Conservation (phyloP, 2,888 invertebrate genomes). For the Laothoe populi region DNA sequence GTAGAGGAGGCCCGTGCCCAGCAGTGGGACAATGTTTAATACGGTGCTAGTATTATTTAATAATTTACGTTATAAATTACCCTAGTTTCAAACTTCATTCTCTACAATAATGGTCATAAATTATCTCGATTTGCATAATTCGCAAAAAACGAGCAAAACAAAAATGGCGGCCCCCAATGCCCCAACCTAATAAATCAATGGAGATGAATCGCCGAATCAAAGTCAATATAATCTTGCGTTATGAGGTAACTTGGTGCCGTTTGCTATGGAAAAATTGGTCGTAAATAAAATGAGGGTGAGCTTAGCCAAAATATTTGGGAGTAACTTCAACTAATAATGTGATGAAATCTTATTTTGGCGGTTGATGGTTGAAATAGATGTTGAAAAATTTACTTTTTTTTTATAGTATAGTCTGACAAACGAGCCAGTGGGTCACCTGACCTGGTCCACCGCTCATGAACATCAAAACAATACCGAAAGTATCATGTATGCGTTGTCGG, state of each 20-base stretch:
- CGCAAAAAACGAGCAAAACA: slow-evolving; percentile 21
- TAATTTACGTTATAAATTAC: background rate
- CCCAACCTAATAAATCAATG: slow-evolving; percentile 38
- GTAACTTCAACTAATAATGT: slow-evolving; percentile 24
- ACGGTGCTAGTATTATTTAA: too few relatives aligned
- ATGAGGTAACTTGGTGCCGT: slow-evolving; percentile 39
- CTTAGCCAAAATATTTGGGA: slow-evolving; percentile 29
- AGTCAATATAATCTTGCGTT: slow-evolving; percentile 43
- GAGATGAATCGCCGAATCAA: slow-evolving; percentile 41
- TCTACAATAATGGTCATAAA: background rate
- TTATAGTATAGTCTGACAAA: too few relatives aligned
- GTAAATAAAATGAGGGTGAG: slow-evolving; percentile 34
- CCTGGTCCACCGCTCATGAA: too few relatives aligned
- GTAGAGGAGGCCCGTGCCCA: too few relatives aligned
- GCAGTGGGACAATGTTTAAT: too few relatives aligned
- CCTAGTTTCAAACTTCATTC: background rate
- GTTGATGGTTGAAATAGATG: background rate
- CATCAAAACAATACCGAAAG: too few relatives aligned
- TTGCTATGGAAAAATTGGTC: slow-evolving; percentile 33
- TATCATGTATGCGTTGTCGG: too few relatives aligned
- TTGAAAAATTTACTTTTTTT: too few relatives aligned
- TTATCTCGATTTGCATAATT: background rate
- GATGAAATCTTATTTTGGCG: background rate
- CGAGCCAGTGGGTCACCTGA: too few relatives aligned
- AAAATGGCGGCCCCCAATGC: slow-evolving; percentile 23